Evolutionary conservation across 2,797 vertebrate genomes (phyloP).

Genomic region (Falco peregrinus): DNA sequence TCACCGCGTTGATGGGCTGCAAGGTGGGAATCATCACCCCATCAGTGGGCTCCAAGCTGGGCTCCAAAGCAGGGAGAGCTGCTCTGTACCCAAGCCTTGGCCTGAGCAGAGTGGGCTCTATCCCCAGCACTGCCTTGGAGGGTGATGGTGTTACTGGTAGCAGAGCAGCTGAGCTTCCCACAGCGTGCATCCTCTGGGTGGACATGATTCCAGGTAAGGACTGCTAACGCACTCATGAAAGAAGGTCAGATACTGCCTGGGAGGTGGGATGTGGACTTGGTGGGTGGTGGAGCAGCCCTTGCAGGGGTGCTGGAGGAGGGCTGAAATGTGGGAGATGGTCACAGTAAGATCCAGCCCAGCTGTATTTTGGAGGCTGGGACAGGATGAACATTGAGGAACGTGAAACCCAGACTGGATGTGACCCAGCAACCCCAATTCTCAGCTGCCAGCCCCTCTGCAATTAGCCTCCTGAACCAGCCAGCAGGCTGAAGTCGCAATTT

Average conservation of each 20-base stretch:
- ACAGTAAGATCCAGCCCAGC: not conserved
- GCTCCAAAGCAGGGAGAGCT: not conserved
- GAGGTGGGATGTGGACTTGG: not conserved
- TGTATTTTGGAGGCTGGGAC: not conserved
- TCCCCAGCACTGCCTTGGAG: accelerated
- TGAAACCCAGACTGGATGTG: not conserved
- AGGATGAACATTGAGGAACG: not conserved
- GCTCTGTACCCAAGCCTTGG: accelerated
- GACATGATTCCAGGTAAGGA: accelerated
- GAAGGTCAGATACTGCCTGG: too few relatives aligned
- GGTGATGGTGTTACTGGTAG: not conserved
- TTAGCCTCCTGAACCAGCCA: not conserved
- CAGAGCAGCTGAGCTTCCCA: not conserved
- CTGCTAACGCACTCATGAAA: accelerated
- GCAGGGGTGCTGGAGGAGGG: not conserved
- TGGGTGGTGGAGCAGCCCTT: not conserved
- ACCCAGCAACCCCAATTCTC: not conserved
- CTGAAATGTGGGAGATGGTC: not conserved
- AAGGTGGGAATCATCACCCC: too few relatives aligned
- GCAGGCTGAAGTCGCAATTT: not conserved
- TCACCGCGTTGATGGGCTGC: too few relatives aligned
- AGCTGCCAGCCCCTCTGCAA: not conserved
- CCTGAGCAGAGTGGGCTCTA: accelerated
- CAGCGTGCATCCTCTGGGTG: accelerated
- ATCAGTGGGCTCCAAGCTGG: accelerated